Conservation (phyloP, 2,113 vertebrate genomes). For the Poeciliopsis occidentalis region DNA sequence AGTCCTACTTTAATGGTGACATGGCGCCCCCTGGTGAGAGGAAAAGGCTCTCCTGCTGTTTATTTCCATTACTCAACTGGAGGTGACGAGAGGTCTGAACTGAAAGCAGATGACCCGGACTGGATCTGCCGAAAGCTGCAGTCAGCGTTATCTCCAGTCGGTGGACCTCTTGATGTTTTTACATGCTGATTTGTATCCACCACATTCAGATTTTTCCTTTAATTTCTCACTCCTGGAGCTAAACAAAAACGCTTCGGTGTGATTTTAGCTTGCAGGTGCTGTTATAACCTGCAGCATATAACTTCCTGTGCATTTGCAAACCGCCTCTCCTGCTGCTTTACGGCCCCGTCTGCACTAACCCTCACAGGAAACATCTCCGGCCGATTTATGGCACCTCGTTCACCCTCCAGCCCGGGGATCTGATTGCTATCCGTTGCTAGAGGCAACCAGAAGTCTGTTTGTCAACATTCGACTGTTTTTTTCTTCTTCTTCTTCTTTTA, state of each 20-base stretch:
- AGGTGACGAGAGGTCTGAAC: neutral
- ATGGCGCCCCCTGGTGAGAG: conserved; percentile 50
- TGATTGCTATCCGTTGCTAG: conserved; percentile 53
- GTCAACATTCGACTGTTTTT: conserved; percentile 51
- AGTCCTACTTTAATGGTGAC: neutral
- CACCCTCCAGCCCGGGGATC: conserved; percentile 30
- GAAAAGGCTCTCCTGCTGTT: neutral
- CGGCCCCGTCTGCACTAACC: conserved; percentile 17
- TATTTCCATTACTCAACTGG: neutral
- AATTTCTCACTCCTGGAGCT: neutral
- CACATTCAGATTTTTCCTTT: neutral
- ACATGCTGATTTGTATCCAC: neutral
- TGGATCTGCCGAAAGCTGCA: neutral
- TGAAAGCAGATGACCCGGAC: neutral
- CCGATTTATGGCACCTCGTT: conserved; percentile 54
- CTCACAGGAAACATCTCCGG: conserved; percentile 57
- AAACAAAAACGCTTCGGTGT: neutral
- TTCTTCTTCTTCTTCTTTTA: neutral
- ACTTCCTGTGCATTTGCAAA: conserved; percentile 57
- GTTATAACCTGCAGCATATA: conserved; percentile 2
- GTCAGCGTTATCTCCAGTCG: neutral
- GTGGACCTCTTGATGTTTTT: neutral
- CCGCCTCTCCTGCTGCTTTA: conserved; percentile 82
- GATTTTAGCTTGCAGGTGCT: conserved; percentile 3
- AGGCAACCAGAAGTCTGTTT: conserved; percentile 60